Evolutionary conservation across 2,888 invertebrate species (phyloP).

Genomic region (Anthophora plumipes): DNA sequence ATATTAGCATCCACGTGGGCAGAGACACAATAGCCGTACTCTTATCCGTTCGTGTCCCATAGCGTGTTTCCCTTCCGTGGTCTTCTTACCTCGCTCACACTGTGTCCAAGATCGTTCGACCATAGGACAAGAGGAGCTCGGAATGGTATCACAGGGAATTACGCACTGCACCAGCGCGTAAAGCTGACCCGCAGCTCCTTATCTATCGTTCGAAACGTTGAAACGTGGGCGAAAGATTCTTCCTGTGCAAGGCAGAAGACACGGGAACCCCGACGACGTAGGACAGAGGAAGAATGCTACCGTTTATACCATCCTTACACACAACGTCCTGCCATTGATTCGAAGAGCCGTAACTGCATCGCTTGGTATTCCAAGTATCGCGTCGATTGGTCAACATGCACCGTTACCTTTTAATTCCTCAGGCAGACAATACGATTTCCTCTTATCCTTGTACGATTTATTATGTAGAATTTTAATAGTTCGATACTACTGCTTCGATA

Average conservation of each 20-base stretch:
- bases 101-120: conserved; percentile 50
- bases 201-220: conserved; percentile 43
- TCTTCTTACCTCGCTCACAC: conserved; percentile 36
- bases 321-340: conserved; percentile 18
- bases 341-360: conserved; percentile 2
- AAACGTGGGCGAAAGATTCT: conserved; percentile 42
- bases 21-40: conserved; percentile 77
- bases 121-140: conserved; percentile 28
- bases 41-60: conserved; percentile 71
- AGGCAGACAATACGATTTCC: not conserved
- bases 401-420: conserved; percentile 13
- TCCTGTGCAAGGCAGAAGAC: not conserved
- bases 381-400: conserved; percentile 20
- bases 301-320: conserved; percentile 14
- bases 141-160: conserved; percentile 59
- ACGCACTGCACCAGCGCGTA: conserved; percentile 60
- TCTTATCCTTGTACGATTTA: not conserved
- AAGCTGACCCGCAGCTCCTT: conserved; percentile 42
- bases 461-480: not conserved
- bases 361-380: not conserved
- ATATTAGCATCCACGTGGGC: conserved; percentile 80
- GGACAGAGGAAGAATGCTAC: conserved; percentile 22
- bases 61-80: conserved; percentile 58
- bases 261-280: not conserved
- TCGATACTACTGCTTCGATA: not conserved